phyloP scores from a whole-genome alignment of 2,113 vertebrate species.

The Trematocara zebra region DNA sequence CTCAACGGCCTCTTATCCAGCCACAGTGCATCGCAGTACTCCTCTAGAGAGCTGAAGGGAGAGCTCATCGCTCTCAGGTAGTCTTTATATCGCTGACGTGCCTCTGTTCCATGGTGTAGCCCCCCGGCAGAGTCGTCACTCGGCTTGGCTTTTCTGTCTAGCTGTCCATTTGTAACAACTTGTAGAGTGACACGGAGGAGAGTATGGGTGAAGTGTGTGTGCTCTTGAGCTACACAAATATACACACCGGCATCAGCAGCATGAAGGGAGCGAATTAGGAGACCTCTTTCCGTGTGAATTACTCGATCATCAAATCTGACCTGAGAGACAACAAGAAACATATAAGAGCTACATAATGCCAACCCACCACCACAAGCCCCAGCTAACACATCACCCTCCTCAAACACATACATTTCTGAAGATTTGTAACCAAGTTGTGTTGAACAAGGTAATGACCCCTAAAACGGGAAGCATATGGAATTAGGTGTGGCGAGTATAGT shows the following conservation, averaged over 20 bases:
- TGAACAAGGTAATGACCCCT: slow-evolving; percentile 51
- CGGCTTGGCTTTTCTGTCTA: slow-evolving; percentile 76
- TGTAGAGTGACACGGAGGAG: slow-evolving; percentile 82
- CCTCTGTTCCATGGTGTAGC: slow-evolving; percentile 66
- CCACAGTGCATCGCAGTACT: slow-evolving; percentile 97
- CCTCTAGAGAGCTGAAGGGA: slow-evolving; percentile 84
- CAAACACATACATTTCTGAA: slow-evolving; percentile 2
- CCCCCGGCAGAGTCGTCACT: slow-evolving; percentile 62
- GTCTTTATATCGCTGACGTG: slow-evolving; percentile 89
- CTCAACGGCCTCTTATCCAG: slow-evolving; percentile 78
- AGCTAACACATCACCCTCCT: background rate
- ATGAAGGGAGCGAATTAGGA: slow-evolving; percentile 89
- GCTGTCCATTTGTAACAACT: slow-evolving; percentile 82
- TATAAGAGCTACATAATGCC: background rate
- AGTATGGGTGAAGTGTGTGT: slow-evolving; percentile 83
- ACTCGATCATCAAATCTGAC: slow-evolving; percentile 86
- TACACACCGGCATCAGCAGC: slow-evolving; percentile 82
- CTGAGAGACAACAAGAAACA: slow-evolving; percentile 57
- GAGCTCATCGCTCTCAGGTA: slow-evolving; percentile 87
- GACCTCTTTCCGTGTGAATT: slow-evolving; percentile 83
- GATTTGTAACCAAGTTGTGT: slow-evolving; percentile 48
- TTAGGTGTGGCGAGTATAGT: slow-evolving; percentile 8
- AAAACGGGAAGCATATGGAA: slow-evolving; percentile 35
- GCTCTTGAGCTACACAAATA: slow-evolving; percentile 87
- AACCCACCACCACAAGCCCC: background rate